phyloP scores from a whole-genome alignment of 2,113 vertebrate genomes.

The Plecotus auritus region DNA sequence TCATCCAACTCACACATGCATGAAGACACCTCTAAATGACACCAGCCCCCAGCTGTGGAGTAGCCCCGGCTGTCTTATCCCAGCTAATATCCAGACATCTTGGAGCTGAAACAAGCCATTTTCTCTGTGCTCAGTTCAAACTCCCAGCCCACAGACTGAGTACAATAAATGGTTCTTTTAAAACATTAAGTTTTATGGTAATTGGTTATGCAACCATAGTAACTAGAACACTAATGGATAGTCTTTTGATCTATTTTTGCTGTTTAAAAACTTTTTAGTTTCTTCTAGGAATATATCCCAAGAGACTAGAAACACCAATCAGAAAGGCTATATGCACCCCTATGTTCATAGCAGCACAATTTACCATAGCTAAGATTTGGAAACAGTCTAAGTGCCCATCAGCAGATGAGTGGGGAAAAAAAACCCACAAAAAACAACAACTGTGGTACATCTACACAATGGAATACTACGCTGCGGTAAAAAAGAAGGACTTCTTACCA shows the following conservation, averaged over 20 bases:
- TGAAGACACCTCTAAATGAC: neutral
- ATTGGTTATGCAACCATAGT: neutral
- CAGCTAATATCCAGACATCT: neutral
- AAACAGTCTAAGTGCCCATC: too few species aligned
- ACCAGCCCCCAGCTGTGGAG: neutral
- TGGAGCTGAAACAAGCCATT: neutral
- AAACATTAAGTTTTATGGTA: neutral
- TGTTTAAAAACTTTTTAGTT: neutral
- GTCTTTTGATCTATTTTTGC: conserved; percentile 4
- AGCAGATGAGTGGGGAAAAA: too few species aligned
- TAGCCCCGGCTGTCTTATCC: neutral
- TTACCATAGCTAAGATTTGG: too few species aligned
- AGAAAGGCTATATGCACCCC: too few species aligned
- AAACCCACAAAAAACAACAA: too few species aligned
- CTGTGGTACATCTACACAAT: too few species aligned
- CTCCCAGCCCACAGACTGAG: neutral
- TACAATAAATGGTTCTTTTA: neutral
- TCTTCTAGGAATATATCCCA: neutral
- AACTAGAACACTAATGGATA: neutral
- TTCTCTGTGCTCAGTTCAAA: neutral
- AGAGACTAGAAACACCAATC: too few species aligned
- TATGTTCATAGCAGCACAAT: too few species aligned
- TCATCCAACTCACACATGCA: neutral
- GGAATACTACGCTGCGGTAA: too few species aligned
- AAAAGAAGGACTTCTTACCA: too few species aligned